phyloP scores from a whole-genome alignment of 2,888 invertebrate species.

The Eupithecia insigniata region DNA sequence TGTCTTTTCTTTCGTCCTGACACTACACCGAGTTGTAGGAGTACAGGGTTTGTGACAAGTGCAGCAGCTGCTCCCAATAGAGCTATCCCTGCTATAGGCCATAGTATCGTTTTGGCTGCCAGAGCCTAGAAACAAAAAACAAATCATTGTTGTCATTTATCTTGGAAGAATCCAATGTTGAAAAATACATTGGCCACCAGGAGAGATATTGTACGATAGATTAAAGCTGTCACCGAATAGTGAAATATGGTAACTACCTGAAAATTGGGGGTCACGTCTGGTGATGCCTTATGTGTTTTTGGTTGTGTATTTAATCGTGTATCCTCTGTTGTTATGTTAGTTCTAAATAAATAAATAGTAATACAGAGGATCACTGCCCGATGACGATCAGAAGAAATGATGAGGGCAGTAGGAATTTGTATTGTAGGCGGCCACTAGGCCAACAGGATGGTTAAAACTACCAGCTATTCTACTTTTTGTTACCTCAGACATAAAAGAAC shows the following conservation, averaged over 20 bases:
- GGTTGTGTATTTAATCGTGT: no score
- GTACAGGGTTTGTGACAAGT: conserved; percentile 89
- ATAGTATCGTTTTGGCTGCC: conserved; percentile 86
- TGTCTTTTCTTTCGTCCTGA: conserved; percentile 85
- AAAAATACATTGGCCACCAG: no score
- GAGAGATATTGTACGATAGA: neutral
- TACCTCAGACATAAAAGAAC: neutral
- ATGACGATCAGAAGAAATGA: no score
- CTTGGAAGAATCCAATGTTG: no score
- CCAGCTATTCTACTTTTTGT: neutral
- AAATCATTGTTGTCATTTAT: neutral
- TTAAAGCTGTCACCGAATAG: neutral
- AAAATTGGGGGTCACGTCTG: no score
- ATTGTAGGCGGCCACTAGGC: no score
- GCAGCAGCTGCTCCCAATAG: conserved; percentile 92
- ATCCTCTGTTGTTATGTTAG: no score
- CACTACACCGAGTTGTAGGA: conserved; percentile 90
- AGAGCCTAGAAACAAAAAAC: conserved; percentile 77
- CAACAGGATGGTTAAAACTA: no score
- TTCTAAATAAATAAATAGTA: no score
- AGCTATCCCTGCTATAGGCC: conserved; percentile 91
- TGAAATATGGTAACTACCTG: no score
- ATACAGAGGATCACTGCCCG: no score
- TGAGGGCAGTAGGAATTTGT: neutral
- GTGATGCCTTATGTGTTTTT: no score